phyloP scores from a whole-genome alignment of 2,113 vertebrate species.

The Aphelocoma coerulescens region DNA sequence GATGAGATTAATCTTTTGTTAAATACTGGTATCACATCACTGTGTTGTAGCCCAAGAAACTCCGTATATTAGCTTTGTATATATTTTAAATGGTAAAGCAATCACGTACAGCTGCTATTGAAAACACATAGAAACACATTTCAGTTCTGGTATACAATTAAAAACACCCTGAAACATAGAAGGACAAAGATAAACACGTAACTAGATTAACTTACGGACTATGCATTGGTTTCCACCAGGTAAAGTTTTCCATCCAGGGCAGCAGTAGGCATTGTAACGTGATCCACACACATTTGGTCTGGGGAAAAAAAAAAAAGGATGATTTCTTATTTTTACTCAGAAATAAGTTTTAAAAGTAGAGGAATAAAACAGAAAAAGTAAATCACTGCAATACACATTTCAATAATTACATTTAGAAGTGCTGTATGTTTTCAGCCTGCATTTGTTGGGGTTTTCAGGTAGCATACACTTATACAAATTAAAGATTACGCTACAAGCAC shows the following conservation, averaged over 20 bases:
- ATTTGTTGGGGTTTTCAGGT: not conserved
- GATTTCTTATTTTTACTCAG: not conserved
- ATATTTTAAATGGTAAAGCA: slow-evolving; percentile 22
- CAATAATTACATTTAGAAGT: not conserved
- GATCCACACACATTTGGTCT: slow-evolving; percentile 98
- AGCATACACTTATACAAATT: not conserved
- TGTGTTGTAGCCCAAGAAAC: not conserved
- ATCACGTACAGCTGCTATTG: not conserved
- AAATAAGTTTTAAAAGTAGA: not conserved
- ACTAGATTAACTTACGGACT: slow-evolving; percentile 88
- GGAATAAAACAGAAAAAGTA: not conserved
- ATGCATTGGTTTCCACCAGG: slow-evolving; percentile 99
- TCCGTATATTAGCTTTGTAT: not conserved
- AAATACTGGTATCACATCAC: slow-evolving; percentile 7
- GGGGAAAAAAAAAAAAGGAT: not conserved
- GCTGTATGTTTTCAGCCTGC: not conserved
- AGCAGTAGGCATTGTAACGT: slow-evolving; percentile 93
- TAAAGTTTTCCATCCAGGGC: slow-evolving; percentile 98
- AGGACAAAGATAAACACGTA: not conserved
- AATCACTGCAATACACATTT: not conserved
- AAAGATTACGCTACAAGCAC: not conserved
- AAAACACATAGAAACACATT: not conserved
- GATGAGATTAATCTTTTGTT: slow-evolving; percentile 22
- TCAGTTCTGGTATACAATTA: not conserved
- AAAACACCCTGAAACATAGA: not conserved